A percentile compares a stretch with the other conserved stretches of the same genome.
phyloP scores from a whole-genome alignment of 2,113 vertebrate genomes.

The Abramis brama region DNA sequence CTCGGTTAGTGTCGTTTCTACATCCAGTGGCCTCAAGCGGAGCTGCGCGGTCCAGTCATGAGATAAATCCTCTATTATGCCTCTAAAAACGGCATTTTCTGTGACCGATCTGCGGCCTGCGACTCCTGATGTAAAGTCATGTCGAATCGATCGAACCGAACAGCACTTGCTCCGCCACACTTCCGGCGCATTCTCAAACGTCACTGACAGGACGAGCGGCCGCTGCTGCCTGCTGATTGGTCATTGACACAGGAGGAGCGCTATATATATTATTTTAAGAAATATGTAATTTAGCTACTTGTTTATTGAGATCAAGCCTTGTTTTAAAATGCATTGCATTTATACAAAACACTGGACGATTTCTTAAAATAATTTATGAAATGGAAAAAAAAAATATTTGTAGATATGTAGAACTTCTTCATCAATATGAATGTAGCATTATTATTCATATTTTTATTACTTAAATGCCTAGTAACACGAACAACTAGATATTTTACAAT shows the following conservation, averaged over 20 bases:
- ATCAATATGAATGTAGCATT: no score
- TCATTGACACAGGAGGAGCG: background rate
- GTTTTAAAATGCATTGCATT: background rate
- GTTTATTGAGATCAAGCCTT: background rate
- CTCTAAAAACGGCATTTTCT: background rate
- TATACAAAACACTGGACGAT: background rate
- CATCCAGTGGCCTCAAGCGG: background rate
- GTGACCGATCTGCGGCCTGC: background rate
- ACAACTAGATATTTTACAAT: no score
- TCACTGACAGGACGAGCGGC: background rate
- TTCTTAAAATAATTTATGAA: background rate
- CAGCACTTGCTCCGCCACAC: background rate
- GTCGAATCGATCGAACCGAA: background rate
- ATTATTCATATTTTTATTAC: no score
- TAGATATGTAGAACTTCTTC: no score
- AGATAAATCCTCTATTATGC: background rate
- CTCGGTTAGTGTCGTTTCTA: constrained; percentile 36
- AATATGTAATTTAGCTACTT: background rate
- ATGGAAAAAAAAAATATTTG: background rate
- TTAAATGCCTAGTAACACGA: no score
- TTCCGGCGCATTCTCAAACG: constrained; percentile 47
- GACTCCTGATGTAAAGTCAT: background rate
- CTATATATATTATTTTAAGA: no score
- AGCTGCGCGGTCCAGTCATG: background rate
- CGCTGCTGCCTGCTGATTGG: background rate